Evolutionary conservation across 2,113 vertebrate species (phyloP).

Genomic region (Isichthys henryi): DNA sequence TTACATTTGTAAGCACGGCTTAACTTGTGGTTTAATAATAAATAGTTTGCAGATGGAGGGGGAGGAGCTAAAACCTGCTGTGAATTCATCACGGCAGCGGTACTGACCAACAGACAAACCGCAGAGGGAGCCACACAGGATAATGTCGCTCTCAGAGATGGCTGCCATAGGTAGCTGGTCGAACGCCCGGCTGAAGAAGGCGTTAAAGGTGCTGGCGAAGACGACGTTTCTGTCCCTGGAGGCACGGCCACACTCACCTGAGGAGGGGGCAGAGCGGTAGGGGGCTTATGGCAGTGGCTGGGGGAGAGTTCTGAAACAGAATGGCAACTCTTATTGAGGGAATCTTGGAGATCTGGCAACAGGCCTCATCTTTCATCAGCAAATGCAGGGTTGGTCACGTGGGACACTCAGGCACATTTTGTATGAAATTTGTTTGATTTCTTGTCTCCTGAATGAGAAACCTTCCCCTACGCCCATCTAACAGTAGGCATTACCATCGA

Average conservation of each 20-base stretch:
- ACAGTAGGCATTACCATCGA: not conserved
- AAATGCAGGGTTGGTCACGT: not conserved
- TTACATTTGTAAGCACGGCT: not conserved
- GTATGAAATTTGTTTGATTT: not conserved
- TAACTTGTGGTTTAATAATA: not conserved
- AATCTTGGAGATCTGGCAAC: not conserved
- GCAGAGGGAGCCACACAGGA: slow-evolving; percentile 75
- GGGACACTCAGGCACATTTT: not conserved
- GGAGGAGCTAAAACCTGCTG: not conserved
- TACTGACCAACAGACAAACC: slow-evolving; percentile 70
- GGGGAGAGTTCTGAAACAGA: not conserved
- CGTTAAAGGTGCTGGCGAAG: slow-evolving; percentile 73
- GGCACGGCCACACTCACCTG: slow-evolving; percentile 72
- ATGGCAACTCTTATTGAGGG: not conserved
- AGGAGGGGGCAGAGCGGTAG: not conserved
- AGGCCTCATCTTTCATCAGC: not conserved
- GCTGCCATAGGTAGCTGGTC: slow-evolving; percentile 82
- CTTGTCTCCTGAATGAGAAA: not conserved
- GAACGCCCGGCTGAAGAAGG: slow-evolving; percentile 71
- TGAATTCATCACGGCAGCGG: not conserved
- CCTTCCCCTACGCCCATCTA: not conserved
- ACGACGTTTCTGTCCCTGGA: slow-evolving; percentile 60
- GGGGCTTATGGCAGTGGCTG: not conserved
- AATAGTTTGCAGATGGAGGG: not conserved
- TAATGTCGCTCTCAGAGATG: slow-evolving; percentile 73